Evolutionary conservation across 1,140 invertebrate species (phyloP).

Genomic region (Berghia stephanieae): DNA sequence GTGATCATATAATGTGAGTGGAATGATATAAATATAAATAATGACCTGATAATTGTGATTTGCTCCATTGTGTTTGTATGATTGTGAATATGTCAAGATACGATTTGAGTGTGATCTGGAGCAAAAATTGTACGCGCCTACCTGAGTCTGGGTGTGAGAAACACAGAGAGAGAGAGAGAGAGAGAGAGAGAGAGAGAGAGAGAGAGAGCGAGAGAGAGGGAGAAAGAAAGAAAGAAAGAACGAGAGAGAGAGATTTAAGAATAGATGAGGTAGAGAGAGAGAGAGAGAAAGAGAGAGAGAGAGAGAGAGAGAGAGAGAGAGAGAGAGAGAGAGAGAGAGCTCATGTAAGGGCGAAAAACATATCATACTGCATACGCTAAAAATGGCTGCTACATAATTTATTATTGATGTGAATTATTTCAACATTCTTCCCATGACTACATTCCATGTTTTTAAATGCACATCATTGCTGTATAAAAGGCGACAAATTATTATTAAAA

Average conservation of each 20-base stretch:
- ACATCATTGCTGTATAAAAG: not conserved
- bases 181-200: conserved; percentile 30
- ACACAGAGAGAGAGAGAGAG: not conserved
- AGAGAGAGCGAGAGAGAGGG: conserved; percentile 31
- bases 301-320: too few species aligned
- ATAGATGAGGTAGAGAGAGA: conserved; percentile 1
- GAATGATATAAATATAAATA: not conserved
- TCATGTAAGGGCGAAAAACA: too few species aligned
- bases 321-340: not conserved
- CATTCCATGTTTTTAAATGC: not conserved
- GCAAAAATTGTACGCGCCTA: too few species aligned
- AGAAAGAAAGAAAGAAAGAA: conserved; percentile 24
- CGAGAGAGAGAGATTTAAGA: too few species aligned
- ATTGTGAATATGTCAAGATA: not conserved
- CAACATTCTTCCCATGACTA: conserved; percentile 16
- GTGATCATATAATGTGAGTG: not conserved
- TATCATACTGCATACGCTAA: too few species aligned
- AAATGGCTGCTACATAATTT: too few species aligned
- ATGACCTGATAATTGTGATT: not conserved
- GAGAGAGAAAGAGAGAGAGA: too few species aligned
- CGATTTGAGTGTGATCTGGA: too few species aligned
- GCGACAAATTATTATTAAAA: not conserved
- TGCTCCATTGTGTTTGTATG: not conserved
- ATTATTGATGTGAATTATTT: too few species aligned
- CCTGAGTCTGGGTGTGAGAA: not conserved